phyloP scores from a whole-genome alignment of 2,113 vertebrate genomes.

The Prunella himalayana region DNA sequence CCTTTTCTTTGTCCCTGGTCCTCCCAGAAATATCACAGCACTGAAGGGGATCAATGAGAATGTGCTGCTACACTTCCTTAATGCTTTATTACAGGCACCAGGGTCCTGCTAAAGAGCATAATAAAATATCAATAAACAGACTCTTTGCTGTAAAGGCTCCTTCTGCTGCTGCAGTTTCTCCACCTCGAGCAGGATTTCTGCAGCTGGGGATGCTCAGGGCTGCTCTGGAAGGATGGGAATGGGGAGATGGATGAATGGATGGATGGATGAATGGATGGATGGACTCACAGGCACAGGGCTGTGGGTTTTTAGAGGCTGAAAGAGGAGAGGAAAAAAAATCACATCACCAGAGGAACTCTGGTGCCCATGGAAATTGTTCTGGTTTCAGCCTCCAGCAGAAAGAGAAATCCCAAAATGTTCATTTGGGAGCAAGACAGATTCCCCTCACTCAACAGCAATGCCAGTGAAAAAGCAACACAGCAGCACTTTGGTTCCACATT shows the following conservation, averaged over 20 bases:
- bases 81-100: slow-evolving; percentile 57
- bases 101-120: slow-evolving; percentile 45
- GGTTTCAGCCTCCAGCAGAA: background rate
- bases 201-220: background rate
- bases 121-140: slow-evolving; percentile 63
- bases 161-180: background rate
- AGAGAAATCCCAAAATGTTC: background rate
- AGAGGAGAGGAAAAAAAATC: background rate
- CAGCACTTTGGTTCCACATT: background rate
- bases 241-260: background rate
- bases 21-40: background rate
- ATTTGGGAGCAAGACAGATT: background rate
- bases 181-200: background rate
- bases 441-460: background rate
- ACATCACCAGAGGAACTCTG: background rate
- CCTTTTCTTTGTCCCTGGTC: background rate
- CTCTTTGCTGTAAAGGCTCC: background rate
- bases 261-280: background rate
- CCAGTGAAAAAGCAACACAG: background rate
- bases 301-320: background rate
- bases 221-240: background rate
- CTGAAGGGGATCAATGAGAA: slow-evolving; percentile 42
- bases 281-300: background rate
- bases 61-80: slow-evolving; percentile 52
- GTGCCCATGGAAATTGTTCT: background rate